Percentiles rank a stretch among this genome's conserved stretches.
Evolutionary conservation across 1,140 invertebrate species (phyloP).

Genomic region (Grapholita molesta): DNA sequence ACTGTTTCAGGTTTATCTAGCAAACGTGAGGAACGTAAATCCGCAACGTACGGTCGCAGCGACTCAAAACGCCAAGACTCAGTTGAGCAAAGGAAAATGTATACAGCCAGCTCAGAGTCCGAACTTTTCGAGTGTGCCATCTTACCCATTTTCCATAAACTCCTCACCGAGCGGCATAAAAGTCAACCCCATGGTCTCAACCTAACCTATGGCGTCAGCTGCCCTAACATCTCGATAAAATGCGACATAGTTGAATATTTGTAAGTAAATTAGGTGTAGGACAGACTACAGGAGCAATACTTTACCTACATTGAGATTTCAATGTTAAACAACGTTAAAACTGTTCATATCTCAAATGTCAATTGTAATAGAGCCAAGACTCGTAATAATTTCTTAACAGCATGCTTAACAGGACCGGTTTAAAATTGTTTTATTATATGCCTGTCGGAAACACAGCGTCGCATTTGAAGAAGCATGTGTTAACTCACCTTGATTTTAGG

Average conservation of each 20-base stretch:
- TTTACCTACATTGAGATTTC: not conserved
- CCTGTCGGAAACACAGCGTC: too few species aligned
- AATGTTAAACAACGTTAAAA: not conserved
- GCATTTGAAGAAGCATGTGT: too few species aligned
- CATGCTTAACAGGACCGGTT: too few species aligned
- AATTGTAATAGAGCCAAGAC: constrained; percentile 8
- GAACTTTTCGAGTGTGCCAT: constrained; percentile 89
- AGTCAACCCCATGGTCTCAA: constrained; percentile 80
- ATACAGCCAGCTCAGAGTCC: constrained; percentile 89
- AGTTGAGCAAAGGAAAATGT: constrained; percentile 79
- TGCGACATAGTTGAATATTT: constrained; percentile 97
- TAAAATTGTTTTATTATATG: too few species aligned
- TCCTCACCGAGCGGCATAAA: constrained; percentile 89
- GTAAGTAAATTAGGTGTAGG: constrained; percentile 68
- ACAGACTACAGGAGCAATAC: not conserved
- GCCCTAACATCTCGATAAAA: constrained; percentile 96
- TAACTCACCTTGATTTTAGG: too few species aligned
- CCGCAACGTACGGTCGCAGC: constrained; percentile 52
- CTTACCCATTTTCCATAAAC: constrained; percentile 93
- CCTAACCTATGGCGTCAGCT: constrained; percentile 90
- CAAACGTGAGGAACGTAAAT: constrained; percentile 64
- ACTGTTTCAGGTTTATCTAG: constrained; percentile 57
- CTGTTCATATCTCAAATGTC: constrained; percentile 12
- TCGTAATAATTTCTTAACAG: not conserved
- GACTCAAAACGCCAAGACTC: constrained; percentile 69